Evolutionary conservation across 2,888 invertebrate genomes (phyloP).

Genomic region (Elysia crispata): DNA sequence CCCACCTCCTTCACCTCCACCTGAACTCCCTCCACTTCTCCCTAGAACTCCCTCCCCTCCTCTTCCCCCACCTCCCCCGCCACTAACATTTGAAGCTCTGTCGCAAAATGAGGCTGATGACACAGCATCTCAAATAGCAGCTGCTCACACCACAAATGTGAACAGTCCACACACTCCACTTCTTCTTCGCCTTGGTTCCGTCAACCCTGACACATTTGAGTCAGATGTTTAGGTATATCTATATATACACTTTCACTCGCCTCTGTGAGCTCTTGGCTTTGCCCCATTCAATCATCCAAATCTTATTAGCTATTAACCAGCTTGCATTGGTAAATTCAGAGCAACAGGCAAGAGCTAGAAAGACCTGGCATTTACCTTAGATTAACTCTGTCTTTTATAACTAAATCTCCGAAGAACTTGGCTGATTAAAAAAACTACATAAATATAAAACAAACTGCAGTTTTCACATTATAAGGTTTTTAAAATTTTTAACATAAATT

Average conservation of each 20-base stretch:
- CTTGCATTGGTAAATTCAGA: too few relatives aligned
- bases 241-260: background rate
- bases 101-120: too few relatives aligned
- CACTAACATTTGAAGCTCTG: background rate
- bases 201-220: slow-evolving; percentile 64
- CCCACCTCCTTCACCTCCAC: background rate
- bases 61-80: background rate
- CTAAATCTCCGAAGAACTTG: too few relatives aligned
- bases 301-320: too few relatives aligned
- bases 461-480: too few relatives aligned
- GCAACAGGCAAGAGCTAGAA: too few relatives aligned
- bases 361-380: too few relatives aligned
- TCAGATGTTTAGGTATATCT: slow-evolving; percentile 66
- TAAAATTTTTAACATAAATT: too few relatives aligned
- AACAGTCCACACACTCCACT: slow-evolving; percentile 44
- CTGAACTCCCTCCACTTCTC: background rate
- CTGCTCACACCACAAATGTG: background rate
- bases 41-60: background rate
- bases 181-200: slow-evolving; percentile 52
- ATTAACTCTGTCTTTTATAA: too few relatives aligned
- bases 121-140: too few relatives aligned
- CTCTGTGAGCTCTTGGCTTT: background rate
- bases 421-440: too few relatives aligned
- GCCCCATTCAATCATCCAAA: background rate
- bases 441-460: too few relatives aligned